These are phyloP conservation scores for Chalcosyrphus nemorum DNA, from an alignment of 2,888 invertebrate species.

Conservation along the genomic window DNA sequence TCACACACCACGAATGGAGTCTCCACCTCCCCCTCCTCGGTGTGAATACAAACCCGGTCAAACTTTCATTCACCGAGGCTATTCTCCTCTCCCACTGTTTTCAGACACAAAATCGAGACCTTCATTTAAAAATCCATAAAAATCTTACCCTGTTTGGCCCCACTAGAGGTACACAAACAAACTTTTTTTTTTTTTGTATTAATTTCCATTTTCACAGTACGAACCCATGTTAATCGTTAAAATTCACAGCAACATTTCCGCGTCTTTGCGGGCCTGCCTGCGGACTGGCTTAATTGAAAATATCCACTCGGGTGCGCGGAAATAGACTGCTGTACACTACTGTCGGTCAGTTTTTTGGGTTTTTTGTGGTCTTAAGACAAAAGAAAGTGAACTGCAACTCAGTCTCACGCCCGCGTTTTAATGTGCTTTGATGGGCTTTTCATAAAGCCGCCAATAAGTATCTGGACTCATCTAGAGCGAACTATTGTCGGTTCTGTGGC, in stretches of 20 bases:
- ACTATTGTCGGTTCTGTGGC: slow-evolving; percentile 28
- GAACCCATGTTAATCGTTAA: slow-evolving; percentile 35
- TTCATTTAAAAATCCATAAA: slow-evolving; percentile 50
- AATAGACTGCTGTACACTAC: slow-evolving; percentile 9
- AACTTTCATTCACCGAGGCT: slow-evolving; percentile 45
- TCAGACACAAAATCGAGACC: background rate
- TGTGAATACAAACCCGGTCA: slow-evolving; percentile 46
- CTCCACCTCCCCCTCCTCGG: background rate
- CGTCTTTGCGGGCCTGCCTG: slow-evolving; percentile 4
- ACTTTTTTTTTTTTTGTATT: no score
- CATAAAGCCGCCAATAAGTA: background rate
- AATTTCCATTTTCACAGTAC: slow-evolving; percentile 43
- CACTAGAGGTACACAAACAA: background rate
- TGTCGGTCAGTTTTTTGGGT: no score
- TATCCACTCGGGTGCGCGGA: slow-evolving; percentile 26
- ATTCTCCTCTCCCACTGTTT: background rate
- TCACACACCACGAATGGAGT: no score
- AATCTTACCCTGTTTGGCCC: slow-evolving; percentile 14
- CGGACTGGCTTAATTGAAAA: slow-evolving; percentile 33
- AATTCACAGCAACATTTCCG: slow-evolving; percentile 60
- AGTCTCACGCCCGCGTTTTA: slow-evolving; percentile 29
- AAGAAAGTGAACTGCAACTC: slow-evolving; percentile 42
- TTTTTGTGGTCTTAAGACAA: slow-evolving; percentile 21
- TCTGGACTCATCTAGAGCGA: background rate
- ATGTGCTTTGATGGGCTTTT: slow-evolving; percentile 6